Base-by-base conservation (phyloP, 2,113 vertebrate species). In the Serilophus lunatus region DNA sequence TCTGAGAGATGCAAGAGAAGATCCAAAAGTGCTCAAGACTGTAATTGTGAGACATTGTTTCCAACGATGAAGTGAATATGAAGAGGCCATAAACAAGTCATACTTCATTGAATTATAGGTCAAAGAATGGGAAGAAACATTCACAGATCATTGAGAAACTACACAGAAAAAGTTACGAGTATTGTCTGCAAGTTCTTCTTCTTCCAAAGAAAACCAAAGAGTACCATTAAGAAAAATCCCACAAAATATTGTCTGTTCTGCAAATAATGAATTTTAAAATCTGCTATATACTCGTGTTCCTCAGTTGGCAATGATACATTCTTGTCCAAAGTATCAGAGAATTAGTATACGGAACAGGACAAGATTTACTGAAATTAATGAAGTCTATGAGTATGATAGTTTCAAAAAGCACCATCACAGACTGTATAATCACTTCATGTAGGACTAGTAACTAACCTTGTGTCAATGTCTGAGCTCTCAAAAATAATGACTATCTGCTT, bases 1-100 rank as follows among this genome's bases (percentile, higher is more conserved):
- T 33, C 25, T 29, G n/a, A 95, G 25, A 86, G 93, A 88, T 72
- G 85, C 50, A 91, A 96, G 93, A 94, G 83, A 96, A 90, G 93
- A 95, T 85, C 63, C 70, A 57, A 72, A 94, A 82, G 61, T 1
- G 1, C 68, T 87, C 53, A 90, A 95, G 95, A 94, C 1, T 5
- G 12, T 44, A 85, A 79, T 2, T 47, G 36, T 51, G 40, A 86
- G 78, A 40, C 49, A 69, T 4, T 64, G 63, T 42, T 92, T 78
- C n/a, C 6, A 9, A 23, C 0, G 63, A 93, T 63, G 72, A 95
- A 92, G 65, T 44, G 70, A 84, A 82, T 89, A 59, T 80, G 49
- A 87, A 88, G 61, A 94, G 71, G 42, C 75, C 85, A 80, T 38
- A 85, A 79, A 71, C 19, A 72, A 87, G 65, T 53, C 49, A 29